Conservation (phyloP, 1,140 invertebrate species). For the Zelostemma sp. region DNA sequence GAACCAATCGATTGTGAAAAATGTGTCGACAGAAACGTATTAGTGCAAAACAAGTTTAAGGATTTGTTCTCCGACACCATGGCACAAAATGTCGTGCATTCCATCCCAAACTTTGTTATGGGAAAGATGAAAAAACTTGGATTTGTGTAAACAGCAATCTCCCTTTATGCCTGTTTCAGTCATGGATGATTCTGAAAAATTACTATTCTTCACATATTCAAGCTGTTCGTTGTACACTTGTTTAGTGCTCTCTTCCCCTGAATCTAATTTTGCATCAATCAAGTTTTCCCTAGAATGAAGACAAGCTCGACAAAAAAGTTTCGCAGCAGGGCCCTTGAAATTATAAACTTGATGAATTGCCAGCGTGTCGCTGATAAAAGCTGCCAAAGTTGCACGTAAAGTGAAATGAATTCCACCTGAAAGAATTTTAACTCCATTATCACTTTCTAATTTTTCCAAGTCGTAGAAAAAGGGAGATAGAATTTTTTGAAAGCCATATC, state of each 20-base stretch:
- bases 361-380: no score
- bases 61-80: not conserved
- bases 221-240: slow-evolving; percentile 17
- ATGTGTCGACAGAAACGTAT: not conserved
- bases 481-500: slow-evolving; percentile 21
- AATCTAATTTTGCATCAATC: slow-evolving; percentile 1
- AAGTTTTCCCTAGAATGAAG: slow-evolving; percentile 38
- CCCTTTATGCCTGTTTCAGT: slow-evolving; percentile 26
- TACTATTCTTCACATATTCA: slow-evolving; percentile 11
- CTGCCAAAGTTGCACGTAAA: slow-evolving; percentile 35
- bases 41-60: not conserved
- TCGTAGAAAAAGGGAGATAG: slow-evolving; percentile 26
- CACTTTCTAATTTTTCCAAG: slow-evolving; percentile 30
- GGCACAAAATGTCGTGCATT: slow-evolving; percentile 29
- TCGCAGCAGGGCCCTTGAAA: slow-evolving; percentile 31
- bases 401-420: slow-evolving; percentile 16
- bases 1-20: not conserved
- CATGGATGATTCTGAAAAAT: slow-evolving; percentile 10
- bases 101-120: slow-evolving; percentile 34
- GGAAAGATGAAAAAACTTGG: slow-evolving; percentile 28
- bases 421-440: slow-evolving; percentile 20
- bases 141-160: slow-evolving; percentile 22
- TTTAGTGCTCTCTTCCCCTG: not conserved
- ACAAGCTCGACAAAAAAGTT: slow-evolving; percentile 43
- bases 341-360: no score